Evolutionary conservation across 2,888 invertebrate genomes (phyloP).

Genomic region (Hypomecis punctinalis): DNA sequence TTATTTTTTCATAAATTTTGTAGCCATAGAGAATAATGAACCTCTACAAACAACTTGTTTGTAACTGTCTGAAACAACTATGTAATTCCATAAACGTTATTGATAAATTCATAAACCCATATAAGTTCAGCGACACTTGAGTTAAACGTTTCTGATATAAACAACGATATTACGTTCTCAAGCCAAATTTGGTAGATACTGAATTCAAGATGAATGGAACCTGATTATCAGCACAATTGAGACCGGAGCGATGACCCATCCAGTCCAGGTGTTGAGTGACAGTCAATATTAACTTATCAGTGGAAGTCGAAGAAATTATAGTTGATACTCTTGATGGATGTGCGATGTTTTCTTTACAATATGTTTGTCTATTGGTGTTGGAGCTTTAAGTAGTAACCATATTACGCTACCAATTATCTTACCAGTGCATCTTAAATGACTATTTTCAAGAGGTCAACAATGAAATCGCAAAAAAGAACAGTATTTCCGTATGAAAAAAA

Average conservation of each 20-base stretch:
- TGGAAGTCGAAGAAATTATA: slow-evolving; percentile 77
- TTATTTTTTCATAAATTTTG: no score
- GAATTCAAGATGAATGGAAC: slow-evolving; percentile 61
- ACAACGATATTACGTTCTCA: slow-evolving; percentile 58
- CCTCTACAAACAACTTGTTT: not conserved
- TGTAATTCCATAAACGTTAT: not conserved
- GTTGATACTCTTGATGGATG: slow-evolving; percentile 3
- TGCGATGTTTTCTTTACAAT: not conserved
- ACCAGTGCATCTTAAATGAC: no score
- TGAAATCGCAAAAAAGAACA: no score
- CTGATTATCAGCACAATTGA: slow-evolving; percentile 55
- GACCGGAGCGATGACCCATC: slow-evolving; percentile 64
- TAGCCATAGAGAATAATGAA: no score
- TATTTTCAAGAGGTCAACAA: no score
- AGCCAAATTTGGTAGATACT: slow-evolving; percentile 60
- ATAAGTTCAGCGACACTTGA: slow-evolving; percentile 39
- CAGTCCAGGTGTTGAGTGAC: slow-evolving; percentile 79
- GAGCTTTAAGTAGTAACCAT: no score
- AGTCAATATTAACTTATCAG: slow-evolving; percentile 70
- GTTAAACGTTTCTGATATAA: slow-evolving; percentile 50
- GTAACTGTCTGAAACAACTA: not conserved
- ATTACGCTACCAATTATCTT: no score
- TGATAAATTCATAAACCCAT: slow-evolving; percentile 53
- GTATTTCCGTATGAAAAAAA: no score
- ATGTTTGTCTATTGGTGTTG: no score